phyloP scores from a whole-genome alignment of 92 coral and sea anemone genomes.

The Palythoa heliodiscus region DNA sequence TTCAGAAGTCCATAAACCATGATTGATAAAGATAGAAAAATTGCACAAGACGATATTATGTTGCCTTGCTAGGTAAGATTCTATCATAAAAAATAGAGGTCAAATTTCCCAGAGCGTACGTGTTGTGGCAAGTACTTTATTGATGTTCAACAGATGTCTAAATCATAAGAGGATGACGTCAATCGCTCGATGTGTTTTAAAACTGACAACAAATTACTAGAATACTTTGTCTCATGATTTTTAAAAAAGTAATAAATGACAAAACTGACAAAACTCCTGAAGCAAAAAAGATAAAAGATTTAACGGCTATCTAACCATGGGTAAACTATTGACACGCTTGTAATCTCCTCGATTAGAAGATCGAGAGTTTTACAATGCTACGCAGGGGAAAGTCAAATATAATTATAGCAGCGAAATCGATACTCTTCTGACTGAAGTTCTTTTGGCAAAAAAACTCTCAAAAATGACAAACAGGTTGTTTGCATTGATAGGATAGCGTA shows the following conservation, averaged over 20 bases:
- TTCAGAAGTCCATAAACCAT: background rate
- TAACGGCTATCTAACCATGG: no score
- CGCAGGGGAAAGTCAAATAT: background rate
- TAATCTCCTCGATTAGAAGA: no score
- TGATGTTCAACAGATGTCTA: background rate
- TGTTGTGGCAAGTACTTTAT: background rate
- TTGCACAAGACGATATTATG: background rate
- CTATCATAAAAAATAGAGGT: background rate
- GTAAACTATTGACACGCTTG: no score
- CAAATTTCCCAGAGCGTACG: background rate
- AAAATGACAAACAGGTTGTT: background rate
- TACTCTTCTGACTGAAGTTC: background rate
- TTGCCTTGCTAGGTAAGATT: background rate
- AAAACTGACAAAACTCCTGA: background rate
- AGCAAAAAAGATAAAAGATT: background rate
- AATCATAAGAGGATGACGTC: conserved; percentile 11
- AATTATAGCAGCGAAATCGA: background rate
- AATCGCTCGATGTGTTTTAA: background rate
- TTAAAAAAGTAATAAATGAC: background rate
- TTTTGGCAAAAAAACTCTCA: background rate
- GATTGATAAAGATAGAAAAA: background rate
- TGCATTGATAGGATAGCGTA: background rate
- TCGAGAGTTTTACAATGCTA: background rate
- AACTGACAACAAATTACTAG: background rate
- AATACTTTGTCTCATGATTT: background rate